Evolutionary conservation across 2,113 vertebrate genomes (phyloP).

Genomic region (Morone saxatilis): DNA sequence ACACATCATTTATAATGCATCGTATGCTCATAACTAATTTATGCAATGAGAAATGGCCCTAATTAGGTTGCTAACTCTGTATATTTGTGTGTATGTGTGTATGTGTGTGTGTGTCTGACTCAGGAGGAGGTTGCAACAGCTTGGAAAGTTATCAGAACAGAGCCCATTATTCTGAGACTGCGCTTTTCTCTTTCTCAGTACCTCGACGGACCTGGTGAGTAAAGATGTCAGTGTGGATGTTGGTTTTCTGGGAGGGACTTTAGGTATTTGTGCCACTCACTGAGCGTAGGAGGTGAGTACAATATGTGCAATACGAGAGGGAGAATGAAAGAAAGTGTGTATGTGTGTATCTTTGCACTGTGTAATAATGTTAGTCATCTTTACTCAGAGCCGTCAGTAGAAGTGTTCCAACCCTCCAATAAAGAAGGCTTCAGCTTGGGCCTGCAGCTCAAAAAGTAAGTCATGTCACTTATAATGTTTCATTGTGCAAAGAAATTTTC

Average conservation of each 20-base stretch:
- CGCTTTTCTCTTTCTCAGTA: slow-evolving; percentile 99
- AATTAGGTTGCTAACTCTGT: slow-evolving; percentile 74
- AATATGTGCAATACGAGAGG: slow-evolving; percentile 45
- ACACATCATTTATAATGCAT: slow-evolving; percentile 67
- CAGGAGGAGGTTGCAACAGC: slow-evolving; percentile 99
- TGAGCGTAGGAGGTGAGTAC: slow-evolving; percentile 71
- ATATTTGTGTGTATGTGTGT: slow-evolving; percentile 68
- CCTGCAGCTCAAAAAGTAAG: slow-evolving; percentile 98
- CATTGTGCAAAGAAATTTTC: not conserved
- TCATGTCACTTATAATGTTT: not conserved
- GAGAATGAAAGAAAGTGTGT: slow-evolving; percentile 37
- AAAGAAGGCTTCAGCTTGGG: slow-evolving; percentile 98
- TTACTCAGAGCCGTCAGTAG: slow-evolving; percentile 93
- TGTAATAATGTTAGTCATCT: slow-evolving; percentile 58
- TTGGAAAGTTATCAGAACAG: slow-evolving; percentile 98
- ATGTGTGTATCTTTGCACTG: slow-evolving; percentile 37
- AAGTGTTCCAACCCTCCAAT: slow-evolving; percentile 98
- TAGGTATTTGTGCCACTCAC: slow-evolving; percentile 66
- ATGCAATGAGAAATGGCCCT: slow-evolving; percentile 62
- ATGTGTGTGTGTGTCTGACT: slow-evolving; percentile 63
- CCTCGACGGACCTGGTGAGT: slow-evolving; percentile 98
- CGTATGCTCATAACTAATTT: slow-evolving; percentile 61
- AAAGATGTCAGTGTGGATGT: slow-evolving; percentile 68
- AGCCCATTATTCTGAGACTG: slow-evolving; percentile 95
- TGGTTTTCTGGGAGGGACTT: slow-evolving; percentile 57